phyloP scores from a whole-genome alignment of 1,140 invertebrate species.

The Drosophila guanche region DNA sequence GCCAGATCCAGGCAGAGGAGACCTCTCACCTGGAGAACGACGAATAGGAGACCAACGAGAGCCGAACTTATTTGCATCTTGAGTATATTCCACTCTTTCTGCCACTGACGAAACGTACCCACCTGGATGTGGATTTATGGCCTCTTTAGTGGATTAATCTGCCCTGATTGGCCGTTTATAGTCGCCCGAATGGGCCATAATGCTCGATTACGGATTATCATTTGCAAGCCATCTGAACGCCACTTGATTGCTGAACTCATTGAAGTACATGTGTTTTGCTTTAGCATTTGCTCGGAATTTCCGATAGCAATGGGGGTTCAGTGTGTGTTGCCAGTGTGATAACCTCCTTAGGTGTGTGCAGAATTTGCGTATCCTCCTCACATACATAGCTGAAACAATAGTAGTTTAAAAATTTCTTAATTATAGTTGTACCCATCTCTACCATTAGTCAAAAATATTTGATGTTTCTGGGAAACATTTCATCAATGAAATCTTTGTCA shows the following conservation, averaged over 20 bases:
- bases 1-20: constrained; percentile 8
- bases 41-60: constrained; percentile 12
- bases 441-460: no score
- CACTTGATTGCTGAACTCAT: constrained; percentile 43
- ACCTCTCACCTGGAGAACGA: background rate
- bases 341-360: background rate
- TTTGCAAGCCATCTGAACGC: constrained; percentile 31
- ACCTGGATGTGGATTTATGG: constrained; percentile 29
- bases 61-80: constrained; percentile 36
- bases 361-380: background rate
- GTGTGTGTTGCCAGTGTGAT: background rate
- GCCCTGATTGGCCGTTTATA: constrained; percentile 3
- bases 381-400: background rate
- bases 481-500: no score
- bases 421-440: no score
- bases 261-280: constrained; percentile 36
- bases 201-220: constrained; percentile 37
- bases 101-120: constrained; percentile 23
- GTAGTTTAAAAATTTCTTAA: no score
- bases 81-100: background rate
- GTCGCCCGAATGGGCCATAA: constrained; percentile 28
- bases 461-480: no score
- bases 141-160: constrained; percentile 33
- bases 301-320: constrained; percentile 11
- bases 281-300: constrained; percentile 11